Conservation (phyloP, 2,113 vertebrate species). For the Sander vitreus region DNA sequence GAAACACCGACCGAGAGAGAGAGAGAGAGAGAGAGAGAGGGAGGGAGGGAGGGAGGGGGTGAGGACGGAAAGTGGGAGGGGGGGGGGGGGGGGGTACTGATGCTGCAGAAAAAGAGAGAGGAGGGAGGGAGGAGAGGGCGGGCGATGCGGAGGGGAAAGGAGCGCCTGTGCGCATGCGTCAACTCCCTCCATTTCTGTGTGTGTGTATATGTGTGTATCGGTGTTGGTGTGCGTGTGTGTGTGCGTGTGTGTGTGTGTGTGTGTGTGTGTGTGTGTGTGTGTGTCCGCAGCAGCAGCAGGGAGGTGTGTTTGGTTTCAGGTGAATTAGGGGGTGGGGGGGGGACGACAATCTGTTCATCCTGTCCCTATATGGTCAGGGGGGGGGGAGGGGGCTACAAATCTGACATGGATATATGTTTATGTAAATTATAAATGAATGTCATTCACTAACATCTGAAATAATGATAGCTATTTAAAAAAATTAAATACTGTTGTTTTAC, state of each 20-base stretch:
- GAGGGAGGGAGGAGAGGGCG: slow-evolving; percentile 32
- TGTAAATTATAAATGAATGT: too few relatives aligned
- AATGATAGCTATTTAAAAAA: too few relatives aligned
- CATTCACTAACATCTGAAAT: too few relatives aligned
- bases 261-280: too few relatives aligned
- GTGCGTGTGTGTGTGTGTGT: too few relatives aligned
- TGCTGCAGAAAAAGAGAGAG: slow-evolving; percentile 75
- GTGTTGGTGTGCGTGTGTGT: too few relatives aligned
- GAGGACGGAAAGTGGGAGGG: not conserved
- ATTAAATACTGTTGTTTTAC: too few relatives aligned
- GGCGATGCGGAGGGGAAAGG: slow-evolving; percentile 68
- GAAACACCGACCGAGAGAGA: slow-evolving; percentile 33
- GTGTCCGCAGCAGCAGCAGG: slow-evolving; percentile 33
- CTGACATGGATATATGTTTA: too few relatives aligned
- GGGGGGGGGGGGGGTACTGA: slow-evolving; percentile 60
- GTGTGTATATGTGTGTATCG: too few relatives aligned
- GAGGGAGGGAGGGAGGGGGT: not conserved
- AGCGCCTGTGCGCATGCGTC: slow-evolving; percentile 57
- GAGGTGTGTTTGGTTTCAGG: slow-evolving; percentile 43
- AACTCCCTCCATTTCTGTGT: not conserved
- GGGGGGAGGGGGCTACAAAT: too few relatives aligned
- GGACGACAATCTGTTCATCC: slow-evolving; percentile 39
- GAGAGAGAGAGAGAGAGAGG: not conserved
- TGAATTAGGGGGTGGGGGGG: slow-evolving; percentile 22
- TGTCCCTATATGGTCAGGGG: not conserved